Evolutionary conservation across 2,113 vertebrate genomes (phyloP), one percentile per base, ranked within the genome.

Genomic region (Mesocricetus auratus): DNA sequence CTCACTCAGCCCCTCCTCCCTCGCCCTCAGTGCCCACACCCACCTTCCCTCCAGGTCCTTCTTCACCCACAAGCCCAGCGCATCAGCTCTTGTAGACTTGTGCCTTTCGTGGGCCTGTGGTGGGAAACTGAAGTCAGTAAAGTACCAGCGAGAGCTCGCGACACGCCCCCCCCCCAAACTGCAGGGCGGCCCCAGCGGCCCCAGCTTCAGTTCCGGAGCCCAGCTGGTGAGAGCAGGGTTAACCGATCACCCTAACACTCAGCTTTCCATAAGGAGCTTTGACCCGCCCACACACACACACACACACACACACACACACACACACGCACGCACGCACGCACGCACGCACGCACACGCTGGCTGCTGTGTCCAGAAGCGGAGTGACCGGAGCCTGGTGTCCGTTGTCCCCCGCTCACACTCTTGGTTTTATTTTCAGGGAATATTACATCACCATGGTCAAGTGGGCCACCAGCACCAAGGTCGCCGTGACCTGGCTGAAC

Each of bases 381-480:
- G 1, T 2, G 12, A 1, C 4, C 7, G 0, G 56, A 15, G 39
- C 24, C 64, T 24, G 79, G 29, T 7, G 1, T 4, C n/a, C 22
- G 0, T 0, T 36, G 69, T n/a, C 26, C 17, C 36, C 42, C 2
- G 0, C 58, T 89, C 26, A 91, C 22, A 15, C 36, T 7, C 31
- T 53, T 1, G 0, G 26, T 42, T 68, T 24, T 77, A 3, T 93
- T 97, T 97, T 15, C 98, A 99, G 99, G 78, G 99, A 99, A 90
- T 99, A 99, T 98, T 99, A 99, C 88, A 98, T 99, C 95, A 99
- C 99, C 93, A 99, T 99, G 99, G 99, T 99, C 97, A 99, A 99
- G 45, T 99, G 99, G 99, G 99, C 99, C 86, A 99, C 99, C 83
- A 99, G 98, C 97, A 99, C 99, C 93, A 99, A 99, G 97, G 99